Conservation (phyloP, 2,888 invertebrate species). For the Meta bourneti region DNA sequence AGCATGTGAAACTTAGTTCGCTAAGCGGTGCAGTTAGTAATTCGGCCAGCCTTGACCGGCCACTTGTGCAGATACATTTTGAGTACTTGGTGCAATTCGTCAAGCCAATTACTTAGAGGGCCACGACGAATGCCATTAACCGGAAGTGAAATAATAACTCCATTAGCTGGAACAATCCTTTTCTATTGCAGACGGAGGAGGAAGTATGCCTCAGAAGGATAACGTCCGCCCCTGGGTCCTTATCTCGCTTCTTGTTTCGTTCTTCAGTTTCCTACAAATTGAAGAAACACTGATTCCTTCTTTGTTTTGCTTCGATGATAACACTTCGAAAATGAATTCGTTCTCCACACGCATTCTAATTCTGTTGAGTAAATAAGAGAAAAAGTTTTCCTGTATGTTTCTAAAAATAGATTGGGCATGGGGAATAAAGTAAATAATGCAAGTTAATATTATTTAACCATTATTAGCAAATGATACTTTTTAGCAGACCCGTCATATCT, state of each 20-base stretch:
- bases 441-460: too few species aligned
- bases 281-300: constrained; percentile 27
- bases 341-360: not conserved
- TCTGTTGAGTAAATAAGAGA: not conserved
- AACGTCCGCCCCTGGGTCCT: not conserved
- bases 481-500: too few species aligned
- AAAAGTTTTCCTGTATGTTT: not conserved
- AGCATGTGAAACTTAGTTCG: too few species aligned
- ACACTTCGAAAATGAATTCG: constrained; percentile 1
- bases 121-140: constrained; percentile 49
- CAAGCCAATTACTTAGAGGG: constrained; percentile 23
- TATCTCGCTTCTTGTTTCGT: constrained; percentile 28
- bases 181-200: constrained; percentile 1
- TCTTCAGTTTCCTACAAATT: not conserved
- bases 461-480: too few species aligned
- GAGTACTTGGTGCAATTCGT: constrained; percentile 28
- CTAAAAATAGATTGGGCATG: not conserved
- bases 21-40: not conserved
- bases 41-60: constrained; percentile 45
- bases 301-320: constrained; percentile 18
- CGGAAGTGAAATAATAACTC: constrained; percentile 72
- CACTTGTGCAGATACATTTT: not conserved
- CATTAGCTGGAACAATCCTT: constrained; percentile 58
- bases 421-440: too few species aligned
- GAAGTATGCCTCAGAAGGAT: constrained; percentile 16